Evolutionary conservation across 2,888 invertebrate species (phyloP), one percentile per base, ranked within the genome.

Genomic region (Merodon equestris): DNA sequence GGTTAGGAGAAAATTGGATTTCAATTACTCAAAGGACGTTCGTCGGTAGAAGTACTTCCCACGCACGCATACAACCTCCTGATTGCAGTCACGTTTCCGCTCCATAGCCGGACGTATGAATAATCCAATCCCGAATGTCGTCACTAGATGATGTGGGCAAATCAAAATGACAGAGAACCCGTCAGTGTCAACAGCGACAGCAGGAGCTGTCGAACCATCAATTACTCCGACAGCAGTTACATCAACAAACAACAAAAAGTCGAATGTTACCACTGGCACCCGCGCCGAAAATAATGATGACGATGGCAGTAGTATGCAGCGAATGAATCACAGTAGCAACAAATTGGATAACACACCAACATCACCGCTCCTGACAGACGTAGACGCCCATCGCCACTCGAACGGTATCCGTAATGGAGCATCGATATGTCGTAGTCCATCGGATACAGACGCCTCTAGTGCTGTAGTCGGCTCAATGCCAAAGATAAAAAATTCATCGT

Each of bases 81-180:
- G 1, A 12, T 13, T 13, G 3, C 13, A 12, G 17, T 17, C 45
- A 47, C 3, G 27, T 7, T 27, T 27, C 27, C 27, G 27, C 7
- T 27, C 27, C 3, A 7, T 27, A 4, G 10, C 17, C 40, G 64
- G 51, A 84, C 84, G 71, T 86, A 87, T 84, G 85, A 87, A 54
- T 53, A 58, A 53, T 73, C 56, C 42, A 50, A 44, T 38, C n/a
- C 48, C 58, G 40, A 64, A 45, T 68, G 58, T 56, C 19, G 60
- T 64, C 27, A 4, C 7, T 64, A 70, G 74, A 81, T 81, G 71
- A 75, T 81, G 75, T 70, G 66, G 60, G 54, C 70, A 75, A 81
- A 51, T 57, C 70, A 81, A 79, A 81, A 81, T 81, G 81, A 81
- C 81, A 61, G 75, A 81, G 64, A 75, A 71, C 79, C 70, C 64